Conservation (phyloP, 2,113 vertebrate species). For the Pontoporia blainvillei region DNA sequence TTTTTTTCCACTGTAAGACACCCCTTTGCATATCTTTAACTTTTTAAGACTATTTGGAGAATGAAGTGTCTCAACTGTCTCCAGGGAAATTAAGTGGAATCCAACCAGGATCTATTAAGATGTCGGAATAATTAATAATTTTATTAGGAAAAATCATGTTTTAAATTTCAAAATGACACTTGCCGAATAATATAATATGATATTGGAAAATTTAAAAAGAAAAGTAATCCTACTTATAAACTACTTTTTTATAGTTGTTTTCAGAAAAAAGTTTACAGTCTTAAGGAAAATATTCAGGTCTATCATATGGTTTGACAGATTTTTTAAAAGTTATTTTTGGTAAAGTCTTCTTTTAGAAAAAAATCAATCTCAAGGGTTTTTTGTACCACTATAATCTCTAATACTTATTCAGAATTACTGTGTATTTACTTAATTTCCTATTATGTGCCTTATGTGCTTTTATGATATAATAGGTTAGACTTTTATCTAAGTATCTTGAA, state of each 20-base stretch:
- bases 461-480: conserved; percentile 83
- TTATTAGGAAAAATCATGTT: conserved; percentile 50
- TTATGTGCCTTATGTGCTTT: conserved; percentile 90
- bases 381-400: conserved; percentile 87
- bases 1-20: conserved; percentile 26
- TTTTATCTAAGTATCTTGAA: conserved; percentile 82
- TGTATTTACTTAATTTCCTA: conserved; percentile 88
- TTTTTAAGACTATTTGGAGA: conserved; percentile 70
- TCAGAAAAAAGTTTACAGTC: conserved; percentile 83
- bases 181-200: conserved; percentile 58
- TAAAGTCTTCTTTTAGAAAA: conserved; percentile 84
- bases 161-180: conserved; percentile 63
- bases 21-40: conserved; percentile 42
- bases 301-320: conserved; percentile 85
- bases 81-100: conserved; percentile 54
- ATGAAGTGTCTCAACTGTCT: conserved; percentile 68
- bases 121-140: conserved; percentile 38
- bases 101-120: conserved; percentile 53
- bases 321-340: conserved; percentile 91
- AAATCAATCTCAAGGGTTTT: conserved; percentile 82
- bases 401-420: conserved; percentile 85
- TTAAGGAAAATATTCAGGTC: conserved; percentile 87
- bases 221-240: conserved; percentile 69
- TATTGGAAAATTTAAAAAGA: conserved; percentile 73
- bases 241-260: conserved; percentile 77